Percentiles rank a stretch among this genome's conserved stretches.
Evolutionary conservation across 1,140 invertebrate species (phyloP).

Genomic region (Oreohelix idahoensis): DNA sequence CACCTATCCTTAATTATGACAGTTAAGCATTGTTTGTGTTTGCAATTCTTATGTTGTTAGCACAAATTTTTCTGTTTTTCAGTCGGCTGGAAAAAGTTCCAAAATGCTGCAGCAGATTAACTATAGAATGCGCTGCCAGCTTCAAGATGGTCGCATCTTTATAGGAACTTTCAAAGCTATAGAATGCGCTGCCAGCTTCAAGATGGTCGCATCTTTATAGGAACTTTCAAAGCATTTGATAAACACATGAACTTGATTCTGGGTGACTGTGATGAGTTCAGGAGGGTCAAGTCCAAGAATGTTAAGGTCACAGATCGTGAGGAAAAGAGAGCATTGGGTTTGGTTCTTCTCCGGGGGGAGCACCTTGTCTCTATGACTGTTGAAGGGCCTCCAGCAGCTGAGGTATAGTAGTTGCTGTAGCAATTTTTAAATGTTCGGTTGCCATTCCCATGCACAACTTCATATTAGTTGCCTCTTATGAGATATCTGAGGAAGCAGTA

Average conservation of each 20-base stretch:
- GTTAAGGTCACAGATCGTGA: conserved; percentile 87
- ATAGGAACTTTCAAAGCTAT: no score
- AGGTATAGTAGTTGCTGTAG: conserved; percentile 75
- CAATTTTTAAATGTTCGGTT: no score
- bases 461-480: no score
- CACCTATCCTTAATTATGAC: neutral
- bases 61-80: neutral
- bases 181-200: conserved; percentile 96
- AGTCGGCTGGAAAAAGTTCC: conserved; percentile 92
- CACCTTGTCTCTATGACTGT: conserved; percentile 98
- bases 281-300: conserved; percentile 92
- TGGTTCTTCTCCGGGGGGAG: conserved; percentile 93
- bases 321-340: conserved; percentile 96
- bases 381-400: conserved; percentile 97
- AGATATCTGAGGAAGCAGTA: no score
- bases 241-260: conserved; percentile 98
- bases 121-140: no score
- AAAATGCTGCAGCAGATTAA: no score
- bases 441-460: no score
- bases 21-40: conserved; percentile 21
- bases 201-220: conserved; percentile 97
- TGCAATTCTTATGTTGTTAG: no score
- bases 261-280: conserved; percentile 93
- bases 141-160: conserved; percentile 99
- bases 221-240: conserved; percentile 93